A percentile compares a stretch with the other conserved stretches of the same genome.
These are phyloP conservation scores for Aphis craccivora DNA, from an alignment of 1,140 invertebrate species.

Conservation along the genomic window DNA sequence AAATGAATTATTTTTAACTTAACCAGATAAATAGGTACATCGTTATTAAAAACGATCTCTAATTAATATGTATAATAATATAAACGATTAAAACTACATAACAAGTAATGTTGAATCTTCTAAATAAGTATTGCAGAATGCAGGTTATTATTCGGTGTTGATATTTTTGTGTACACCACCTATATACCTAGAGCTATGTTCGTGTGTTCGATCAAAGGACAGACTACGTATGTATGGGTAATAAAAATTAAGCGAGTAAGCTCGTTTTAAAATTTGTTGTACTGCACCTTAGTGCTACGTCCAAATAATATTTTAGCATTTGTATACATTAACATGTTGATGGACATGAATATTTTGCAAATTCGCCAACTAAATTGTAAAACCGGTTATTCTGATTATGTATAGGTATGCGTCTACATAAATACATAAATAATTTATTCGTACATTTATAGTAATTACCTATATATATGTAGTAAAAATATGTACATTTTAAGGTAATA, in stretches of 20 bases:
- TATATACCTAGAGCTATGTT: too few relatives aligned
- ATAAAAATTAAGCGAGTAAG: not conserved
- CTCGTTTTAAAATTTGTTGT: not conserved
- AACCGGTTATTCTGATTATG: not conserved
- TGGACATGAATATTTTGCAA: too few relatives aligned
- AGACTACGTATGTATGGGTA: not conserved
- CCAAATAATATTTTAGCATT: not conserved
- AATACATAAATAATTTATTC: not conserved
- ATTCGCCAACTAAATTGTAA: not conserved
- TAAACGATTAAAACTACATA: not conserved
- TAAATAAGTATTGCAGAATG: not conserved
- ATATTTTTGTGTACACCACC: not conserved
- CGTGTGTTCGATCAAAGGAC: not conserved
- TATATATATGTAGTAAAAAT: not conserved
- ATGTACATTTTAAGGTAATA: too few relatives aligned
- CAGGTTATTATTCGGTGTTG: not conserved
- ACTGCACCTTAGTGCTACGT: too few relatives aligned
- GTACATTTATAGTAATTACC: not conserved
- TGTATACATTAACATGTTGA: not conserved
- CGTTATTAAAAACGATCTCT: not conserved
- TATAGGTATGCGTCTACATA: not conserved
- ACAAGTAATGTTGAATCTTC: not conserved
- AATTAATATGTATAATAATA: not conserved
- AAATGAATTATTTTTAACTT: too few relatives aligned
- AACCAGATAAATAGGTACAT: not conserved